Evolutionary conservation across 2,888 invertebrate species (phyloP).

Genomic region (Diploptera punctata): DNA sequence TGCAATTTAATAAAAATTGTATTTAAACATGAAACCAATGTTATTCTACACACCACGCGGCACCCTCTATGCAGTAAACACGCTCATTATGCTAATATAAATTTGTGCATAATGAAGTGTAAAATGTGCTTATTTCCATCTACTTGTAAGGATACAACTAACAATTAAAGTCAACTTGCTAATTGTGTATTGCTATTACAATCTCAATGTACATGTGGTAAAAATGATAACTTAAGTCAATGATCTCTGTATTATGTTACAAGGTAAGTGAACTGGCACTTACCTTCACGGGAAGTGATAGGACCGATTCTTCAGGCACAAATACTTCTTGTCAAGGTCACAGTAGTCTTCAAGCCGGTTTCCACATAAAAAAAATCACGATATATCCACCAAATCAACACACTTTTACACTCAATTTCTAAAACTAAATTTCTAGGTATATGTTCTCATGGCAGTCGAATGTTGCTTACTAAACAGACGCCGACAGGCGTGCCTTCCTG

Average conservation of each 20-base stretch:
- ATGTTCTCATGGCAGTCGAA: background rate
- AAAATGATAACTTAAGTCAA: background rate
- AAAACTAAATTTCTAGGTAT: too few relatives aligned
- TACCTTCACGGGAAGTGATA: slow-evolving; percentile 9
- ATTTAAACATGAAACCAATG: too few relatives aligned
- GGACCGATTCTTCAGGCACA: background rate
- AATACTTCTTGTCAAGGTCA: background rate
- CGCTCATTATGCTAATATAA: too few relatives aligned
- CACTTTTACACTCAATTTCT: background rate
- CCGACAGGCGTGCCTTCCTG: slow-evolving; percentile 3
- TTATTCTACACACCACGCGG: too few relatives aligned
- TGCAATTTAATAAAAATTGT: too few relatives aligned
- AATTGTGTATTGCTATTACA: too few relatives aligned
- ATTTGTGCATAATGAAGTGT: too few relatives aligned
- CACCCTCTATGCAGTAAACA: too few relatives aligned
- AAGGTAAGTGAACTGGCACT: slow-evolving; percentile 11
- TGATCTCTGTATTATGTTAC: background rate
- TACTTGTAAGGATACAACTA: too few relatives aligned
- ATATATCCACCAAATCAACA: background rate
- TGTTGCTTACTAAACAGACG: background rate
- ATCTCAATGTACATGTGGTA: too few relatives aligned
- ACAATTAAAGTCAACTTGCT: too few relatives aligned
- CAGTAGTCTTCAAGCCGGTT: background rate
- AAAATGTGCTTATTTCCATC: too few relatives aligned
- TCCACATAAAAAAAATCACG: background rate